Percentiles rank a stretch among this genome's conserved stretches.
Conservation (phyloP, 2,113 vertebrate species). For the Lampris megalopsis region DNA sequence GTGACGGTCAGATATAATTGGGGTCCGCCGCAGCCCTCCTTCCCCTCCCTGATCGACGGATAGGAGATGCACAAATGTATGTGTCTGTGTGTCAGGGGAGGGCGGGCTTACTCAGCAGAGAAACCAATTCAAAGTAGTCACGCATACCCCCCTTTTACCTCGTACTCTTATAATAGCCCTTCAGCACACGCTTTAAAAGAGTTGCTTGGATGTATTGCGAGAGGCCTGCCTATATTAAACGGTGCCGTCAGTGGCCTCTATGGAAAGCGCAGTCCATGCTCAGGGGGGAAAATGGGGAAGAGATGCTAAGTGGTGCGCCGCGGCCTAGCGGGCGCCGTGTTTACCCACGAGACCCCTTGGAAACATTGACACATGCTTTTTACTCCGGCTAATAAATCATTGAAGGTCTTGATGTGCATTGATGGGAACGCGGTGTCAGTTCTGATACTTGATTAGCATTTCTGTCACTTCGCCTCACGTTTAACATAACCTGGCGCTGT, state of each 20-base stretch:
- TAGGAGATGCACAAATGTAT: slow-evolving; percentile 30
- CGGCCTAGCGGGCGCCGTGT: slow-evolving; percentile 65
- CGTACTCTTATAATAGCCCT: slow-evolving; percentile 59
- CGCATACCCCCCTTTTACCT: slow-evolving; percentile 32
- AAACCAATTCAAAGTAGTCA: slow-evolving; percentile 59
- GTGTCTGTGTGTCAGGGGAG: slow-evolving; percentile 13
- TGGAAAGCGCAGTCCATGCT: slow-evolving; percentile 40
- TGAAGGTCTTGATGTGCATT: slow-evolving; percentile 60
- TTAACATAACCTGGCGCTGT: slow-evolving; percentile 82
- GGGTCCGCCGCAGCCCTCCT: slow-evolving; percentile 59
- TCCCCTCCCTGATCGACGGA: slow-evolving; percentile 68
- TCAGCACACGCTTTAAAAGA: slow-evolving; percentile 56
- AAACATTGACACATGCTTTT: slow-evolving; percentile 63
- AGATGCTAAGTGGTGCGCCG: slow-evolving; percentile 66
- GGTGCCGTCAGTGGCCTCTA: slow-evolving; percentile 22
- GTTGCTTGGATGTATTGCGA: slow-evolving; percentile 56
- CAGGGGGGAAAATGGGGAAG: slow-evolving; percentile 2
- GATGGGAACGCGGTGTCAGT: slow-evolving; percentile 65
- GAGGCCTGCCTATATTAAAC: slow-evolving; percentile 58
- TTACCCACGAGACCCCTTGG: slow-evolving; percentile 70
- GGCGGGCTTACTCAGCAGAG: slow-evolving; percentile 73
- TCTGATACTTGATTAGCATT: slow-evolving; percentile 76
- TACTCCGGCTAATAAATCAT: slow-evolving; percentile 77
- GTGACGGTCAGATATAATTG: slow-evolving; percentile 80
- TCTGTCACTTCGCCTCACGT: slow-evolving; percentile 79